Evolutionary conservation across 2,888 invertebrate genomes (phyloP).

Genomic region (Drosophila flavopinicola): DNA sequence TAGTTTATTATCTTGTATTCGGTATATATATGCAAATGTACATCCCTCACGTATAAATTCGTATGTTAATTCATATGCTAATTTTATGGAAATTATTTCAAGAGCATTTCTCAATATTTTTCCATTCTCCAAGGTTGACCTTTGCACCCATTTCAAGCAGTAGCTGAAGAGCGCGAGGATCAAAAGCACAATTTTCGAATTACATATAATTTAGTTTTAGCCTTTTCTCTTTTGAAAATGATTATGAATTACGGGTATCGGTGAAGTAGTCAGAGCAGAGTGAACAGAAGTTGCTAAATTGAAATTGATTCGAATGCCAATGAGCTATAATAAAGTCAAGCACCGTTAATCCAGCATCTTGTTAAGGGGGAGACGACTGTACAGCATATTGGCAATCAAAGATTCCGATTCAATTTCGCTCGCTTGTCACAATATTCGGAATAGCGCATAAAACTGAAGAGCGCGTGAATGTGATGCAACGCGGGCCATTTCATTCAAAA

Average conservation of each 20-base stretch:
- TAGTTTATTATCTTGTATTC: no score
- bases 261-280: neutral
- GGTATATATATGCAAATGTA: no score
- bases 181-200: neutral
- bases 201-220: neutral
- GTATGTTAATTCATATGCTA: no score
- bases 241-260: constrained; percentile 6
- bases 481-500: constrained; percentile 72
- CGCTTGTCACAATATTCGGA: constrained; percentile 64
- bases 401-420: constrained; percentile 71
- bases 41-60: no score
- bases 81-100: no score
- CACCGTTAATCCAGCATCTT: constrained; percentile 32
- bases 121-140: neutral
- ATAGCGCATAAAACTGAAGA: constrained; percentile 63
- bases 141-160: neutral
- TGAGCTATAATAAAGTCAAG: constrained; percentile 24
- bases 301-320: constrained; percentile 32
- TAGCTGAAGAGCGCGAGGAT: neutral
- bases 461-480: constrained; percentile 60
- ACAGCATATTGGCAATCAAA: constrained; percentile 65
- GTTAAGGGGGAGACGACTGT: constrained; percentile 18
- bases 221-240: neutral
- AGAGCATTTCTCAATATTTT: neutral
- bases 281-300: constrained; percentile 5